A percentile compares a stretch with the other conserved stretches of the same genome.
Evolutionary conservation across 1,140 invertebrate species (phyloP).

Genomic region (Trachelipus rathkii): DNA sequence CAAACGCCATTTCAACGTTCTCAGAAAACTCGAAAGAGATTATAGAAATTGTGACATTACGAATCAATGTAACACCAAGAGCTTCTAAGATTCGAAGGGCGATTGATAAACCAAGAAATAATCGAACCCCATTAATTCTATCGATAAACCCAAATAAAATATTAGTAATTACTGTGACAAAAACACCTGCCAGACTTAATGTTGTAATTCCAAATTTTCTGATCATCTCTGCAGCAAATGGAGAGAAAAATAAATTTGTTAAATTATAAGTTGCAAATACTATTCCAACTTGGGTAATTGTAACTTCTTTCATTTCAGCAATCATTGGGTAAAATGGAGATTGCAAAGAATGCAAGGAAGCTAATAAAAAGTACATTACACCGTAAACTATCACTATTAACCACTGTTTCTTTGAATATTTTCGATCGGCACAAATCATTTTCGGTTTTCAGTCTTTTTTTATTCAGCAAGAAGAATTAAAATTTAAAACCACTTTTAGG

Average conservation of each 20-base stretch:
- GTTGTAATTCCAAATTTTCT: not conserved
- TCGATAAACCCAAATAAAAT: constrained; percentile 21
- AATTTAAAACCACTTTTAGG: too few species aligned
- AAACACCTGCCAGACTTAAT: constrained; percentile 13
- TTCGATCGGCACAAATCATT: too few species aligned
- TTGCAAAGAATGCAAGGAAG: too few species aligned
- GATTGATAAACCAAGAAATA: constrained; percentile 9
- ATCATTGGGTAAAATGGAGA: constrained; percentile 20
- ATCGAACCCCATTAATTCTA: not conserved
- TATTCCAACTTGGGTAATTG: constrained; percentile 8
- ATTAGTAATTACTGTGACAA: not conserved
- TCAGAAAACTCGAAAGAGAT: constrained; percentile 23
- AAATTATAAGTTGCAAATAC: constrained; percentile 2
- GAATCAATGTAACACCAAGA: constrained; percentile 12
- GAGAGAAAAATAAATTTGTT: constrained; percentile 14
- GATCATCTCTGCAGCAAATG: constrained; percentile 7
- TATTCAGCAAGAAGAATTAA: too few species aligned
- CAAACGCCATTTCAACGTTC: constrained; percentile 18
- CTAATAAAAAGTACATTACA: too few species aligned
- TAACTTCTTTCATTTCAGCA: constrained; percentile 19
- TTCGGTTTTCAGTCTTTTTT: too few species aligned
- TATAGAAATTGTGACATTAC: constrained; percentile 8
- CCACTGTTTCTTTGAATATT: too few species aligned
- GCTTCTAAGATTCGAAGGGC: constrained; percentile 10
- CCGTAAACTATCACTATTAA: too few species aligned